A percentile compares a stretch with the other conserved stretches of the same genome.
phyloP scores from a whole-genome alignment of 2,888 invertebrate species.

The Lacanobia oleracea region DNA sequence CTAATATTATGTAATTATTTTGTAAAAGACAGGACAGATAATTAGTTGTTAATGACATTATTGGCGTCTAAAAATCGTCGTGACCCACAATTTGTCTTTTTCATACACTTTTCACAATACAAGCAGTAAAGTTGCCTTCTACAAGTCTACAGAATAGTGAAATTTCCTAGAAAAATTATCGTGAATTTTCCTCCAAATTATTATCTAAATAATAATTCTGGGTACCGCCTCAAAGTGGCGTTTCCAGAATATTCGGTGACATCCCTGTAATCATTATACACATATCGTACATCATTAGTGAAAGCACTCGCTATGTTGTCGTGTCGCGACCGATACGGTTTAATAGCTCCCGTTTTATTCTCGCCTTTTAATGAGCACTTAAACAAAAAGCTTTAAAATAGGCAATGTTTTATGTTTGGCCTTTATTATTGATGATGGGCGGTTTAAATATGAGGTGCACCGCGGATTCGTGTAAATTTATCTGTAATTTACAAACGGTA shows the following conservation, averaged over 20 bases:
- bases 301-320: constrained; percentile 76
- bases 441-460: constrained; percentile 51
- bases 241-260: constrained; percentile 51
- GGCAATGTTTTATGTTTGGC: constrained; percentile 51
- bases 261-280: constrained; percentile 65
- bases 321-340: constrained; percentile 69
- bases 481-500: constrained; percentile 52
- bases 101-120: neutral
- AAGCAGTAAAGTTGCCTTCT: neutral
- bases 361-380: constrained; percentile 81
- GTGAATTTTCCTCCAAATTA: neutral
- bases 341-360: constrained; percentile 76
- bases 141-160: neutral
- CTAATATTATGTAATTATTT: constrained; percentile 21
- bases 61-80: neutral
- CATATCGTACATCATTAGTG: constrained; percentile 77
- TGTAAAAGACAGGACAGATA: neutral
- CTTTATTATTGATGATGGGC: constrained; percentile 38
- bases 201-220: constrained; percentile 16
- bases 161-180: neutral
- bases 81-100: neutral
- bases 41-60: constrained; percentile 24
- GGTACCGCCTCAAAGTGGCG: constrained; percentile 22
- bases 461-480: constrained; percentile 48
- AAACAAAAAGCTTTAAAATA: constrained; percentile 75